Evolutionary conservation across 2,113 vertebrate genomes (phyloP), one percentile per base, ranked within the genome.

Genomic region (Atherinomorus stipes): DNA sequence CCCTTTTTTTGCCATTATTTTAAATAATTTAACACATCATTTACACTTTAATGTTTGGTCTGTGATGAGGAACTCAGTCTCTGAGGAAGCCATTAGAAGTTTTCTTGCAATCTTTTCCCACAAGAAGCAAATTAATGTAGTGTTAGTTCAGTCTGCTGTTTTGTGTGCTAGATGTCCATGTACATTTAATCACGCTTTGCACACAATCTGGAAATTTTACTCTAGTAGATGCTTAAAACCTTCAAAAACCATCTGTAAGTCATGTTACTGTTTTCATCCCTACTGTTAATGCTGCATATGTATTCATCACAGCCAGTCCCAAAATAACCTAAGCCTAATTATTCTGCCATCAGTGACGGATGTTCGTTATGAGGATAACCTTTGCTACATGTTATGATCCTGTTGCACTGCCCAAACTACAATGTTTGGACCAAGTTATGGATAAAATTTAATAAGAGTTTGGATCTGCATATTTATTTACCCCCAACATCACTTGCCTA

Each of bases 321-420:
- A 74, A 84, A 88, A 88, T 90, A 86, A 74, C 64, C 58, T 2
- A 4, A 47, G 70, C 67, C 44, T 78, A 81, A 85, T 89, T 77
- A 82, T 74, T 73, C 54, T 87, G 85, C 74, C 71, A 72, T 40
- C 59, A 60, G 42, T 83, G 64, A 85, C 1, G 7, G 66, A 87
- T 89, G 72, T 80, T 72, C 21, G 1, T 44, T 76, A 49, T 74
- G 40, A 64, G 83, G 71, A 71, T 58, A 71, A 79, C 58, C 40
- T 45, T 76, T 81, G 49, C 62, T 77, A 70, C 58, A 54, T 58
- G 56, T 26, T 4, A 65, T 79, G 54, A 62, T 85, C 59, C 42
- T 68, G 60, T 61, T 74, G 64, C 56, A 69, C 52, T 40, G 37
- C 34, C 44, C 12, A 67, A 85, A 79, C 50, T 22, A 74, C 49